Evolutionary conservation across 1,140 invertebrate species (phyloP).

Genomic region (Plectrocnemia conspersa): DNA sequence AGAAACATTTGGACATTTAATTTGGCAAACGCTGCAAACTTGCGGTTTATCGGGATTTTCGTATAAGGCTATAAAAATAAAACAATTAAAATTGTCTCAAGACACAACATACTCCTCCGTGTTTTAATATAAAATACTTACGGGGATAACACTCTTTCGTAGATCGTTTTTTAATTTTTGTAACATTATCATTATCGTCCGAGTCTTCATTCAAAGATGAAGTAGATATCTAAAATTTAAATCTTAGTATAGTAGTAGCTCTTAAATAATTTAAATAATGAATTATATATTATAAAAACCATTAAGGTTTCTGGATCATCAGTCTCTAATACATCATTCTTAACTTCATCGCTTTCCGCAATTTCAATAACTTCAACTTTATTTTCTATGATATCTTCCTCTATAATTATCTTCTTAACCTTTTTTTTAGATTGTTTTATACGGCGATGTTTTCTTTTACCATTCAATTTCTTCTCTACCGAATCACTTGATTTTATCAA

Average conservation of each 20-base stretch:
- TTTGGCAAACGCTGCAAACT: constrained; percentile 21
- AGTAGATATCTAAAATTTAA: neutral
- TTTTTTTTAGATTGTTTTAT: too few species aligned
- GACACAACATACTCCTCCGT: neutral
- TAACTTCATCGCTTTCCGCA: too few species aligned
- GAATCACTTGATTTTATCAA: too few species aligned
- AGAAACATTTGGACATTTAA: constrained; percentile 3
- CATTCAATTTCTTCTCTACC: too few species aligned
- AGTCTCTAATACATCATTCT: too few species aligned
- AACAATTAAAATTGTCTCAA: neutral
- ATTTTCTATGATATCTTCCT: too few species aligned
- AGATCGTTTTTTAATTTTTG: neutral
- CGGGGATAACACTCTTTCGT: neutral
- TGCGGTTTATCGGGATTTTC: constrained; percentile 13
- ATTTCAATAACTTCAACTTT: too few species aligned
- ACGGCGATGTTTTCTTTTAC: too few species aligned
- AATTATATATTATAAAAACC: too few species aligned
- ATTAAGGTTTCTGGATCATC: too few species aligned
- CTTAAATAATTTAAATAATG: too few species aligned
- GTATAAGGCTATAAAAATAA: constrained; percentile 19
- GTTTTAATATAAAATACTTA: neutral
- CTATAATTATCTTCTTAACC: too few species aligned
- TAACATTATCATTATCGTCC: neutral
- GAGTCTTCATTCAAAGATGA: neutral
- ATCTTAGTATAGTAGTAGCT: neutral